Base-by-base conservation (phyloP, 2,888 invertebrate genomes). In the Carpatolechia fugitivella region DNA sequence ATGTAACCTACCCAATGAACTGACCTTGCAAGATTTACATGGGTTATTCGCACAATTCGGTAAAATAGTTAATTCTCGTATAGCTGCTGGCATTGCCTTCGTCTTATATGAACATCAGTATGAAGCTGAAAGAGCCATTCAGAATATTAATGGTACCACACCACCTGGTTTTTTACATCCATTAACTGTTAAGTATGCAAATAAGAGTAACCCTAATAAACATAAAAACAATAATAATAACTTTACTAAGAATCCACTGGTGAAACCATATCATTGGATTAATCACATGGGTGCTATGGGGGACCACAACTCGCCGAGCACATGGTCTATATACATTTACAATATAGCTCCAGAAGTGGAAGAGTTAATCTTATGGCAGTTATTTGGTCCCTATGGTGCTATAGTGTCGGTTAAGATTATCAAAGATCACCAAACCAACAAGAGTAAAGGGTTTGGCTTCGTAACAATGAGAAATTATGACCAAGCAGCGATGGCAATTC, bases 321-420 rank as follows among this genome's bases (percentile, higher is more conserved):
- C 88, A 72, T 91, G 91, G 90, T 90, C 91, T 71, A 88, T 91
- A 76, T 91, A 91, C 71, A 82, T 91, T 77, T 91, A 91, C 77
- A 90, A 91, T 81, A 81, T 91, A 69, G 87, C 90, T 62, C 85
- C 89, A 13, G 91, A 91, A 66, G 90, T 91, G 49, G 91, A 91
- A 66, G 91, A 91, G 75, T 74, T 91, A 71, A 89, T 85, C 68
- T 72, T 91, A 60, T 91, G 91, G 91, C 91, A 91, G 70, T 70
- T 91, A 59, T 91, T 91, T 68, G 91, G 91, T 80, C 91, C 91
- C 60, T 91, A 90, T 82, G 91, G 91, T 87, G 91, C 91, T 86
- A 91, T 91, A 80, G 87, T 90, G 63, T 90, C 90, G 61, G 91
- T 91, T 78, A 91, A 90, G 76, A 91, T 91, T 73, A 91, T 91